Conservation (phyloP, 1,140 invertebrate genomes). For the Drosophila parabipectinata region DNA sequence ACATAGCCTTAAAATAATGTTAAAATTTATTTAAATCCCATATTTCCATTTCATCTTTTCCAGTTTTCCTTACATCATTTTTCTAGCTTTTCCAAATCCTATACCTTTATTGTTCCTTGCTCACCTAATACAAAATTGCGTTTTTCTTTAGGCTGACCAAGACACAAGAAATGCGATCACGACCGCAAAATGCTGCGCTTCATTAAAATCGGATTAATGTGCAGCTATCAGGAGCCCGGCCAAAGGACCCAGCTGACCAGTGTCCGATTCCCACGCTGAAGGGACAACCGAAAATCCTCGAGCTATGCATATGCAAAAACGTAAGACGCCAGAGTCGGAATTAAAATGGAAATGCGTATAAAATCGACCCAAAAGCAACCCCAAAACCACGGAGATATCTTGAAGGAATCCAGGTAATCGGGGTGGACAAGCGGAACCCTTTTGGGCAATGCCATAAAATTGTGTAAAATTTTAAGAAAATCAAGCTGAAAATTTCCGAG, state of each 20-base stretch:
- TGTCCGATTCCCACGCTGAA: constrained; percentile 68
- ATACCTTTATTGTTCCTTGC: constrained; percentile 16
- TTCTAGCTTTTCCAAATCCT: neutral
- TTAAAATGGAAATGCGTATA: constrained; percentile 69
- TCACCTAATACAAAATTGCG: constrained; percentile 41
- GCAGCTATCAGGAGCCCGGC: constrained; percentile 12
- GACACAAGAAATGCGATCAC: constrained; percentile 41
- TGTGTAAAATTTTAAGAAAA: constrained; percentile 66
- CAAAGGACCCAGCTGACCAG: constrained; percentile 38
- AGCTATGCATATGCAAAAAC: constrained; percentile 71
- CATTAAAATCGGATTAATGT: constrained; percentile 80
- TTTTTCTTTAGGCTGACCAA: constrained; percentile 29
- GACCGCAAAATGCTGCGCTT: constrained; percentile 78
- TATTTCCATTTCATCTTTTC: constrained; percentile 3
- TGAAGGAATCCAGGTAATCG: constrained; percentile 50
- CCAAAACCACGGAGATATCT: constrained; percentile 18
- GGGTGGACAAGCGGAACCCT: constrained; percentile 62
- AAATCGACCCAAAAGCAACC: constrained; percentile 71
- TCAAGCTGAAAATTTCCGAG: constrained; percentile 71
- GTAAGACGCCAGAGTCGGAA: constrained; percentile 43
- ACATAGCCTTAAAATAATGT: too few relatives aligned
- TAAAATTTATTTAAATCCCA: neutral
- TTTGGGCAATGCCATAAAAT: constrained; percentile 52
- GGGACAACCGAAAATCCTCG: constrained; percentile 34
- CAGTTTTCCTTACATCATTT: neutral